Percentiles rank a stretch among this genome's conserved stretches.
Conservation (phyloP, 2,113 vertebrate genomes). For the Rhea americana region DNA sequence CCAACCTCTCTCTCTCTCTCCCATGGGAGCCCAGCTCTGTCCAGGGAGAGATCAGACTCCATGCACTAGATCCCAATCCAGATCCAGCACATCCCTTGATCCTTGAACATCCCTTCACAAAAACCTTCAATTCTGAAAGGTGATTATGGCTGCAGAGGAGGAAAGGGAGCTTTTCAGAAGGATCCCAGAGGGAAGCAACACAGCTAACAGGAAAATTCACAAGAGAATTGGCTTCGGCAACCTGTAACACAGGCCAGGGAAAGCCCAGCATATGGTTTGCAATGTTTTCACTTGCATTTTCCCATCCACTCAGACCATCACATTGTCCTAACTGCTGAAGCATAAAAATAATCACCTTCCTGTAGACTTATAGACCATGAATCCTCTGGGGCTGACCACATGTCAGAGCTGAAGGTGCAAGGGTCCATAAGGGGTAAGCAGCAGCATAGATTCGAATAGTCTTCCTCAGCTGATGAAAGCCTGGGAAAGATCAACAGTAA, state of each 20-base stretch:
- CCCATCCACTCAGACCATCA: not conserved
- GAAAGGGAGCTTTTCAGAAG: not conserved
- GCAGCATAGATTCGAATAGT: not conserved
- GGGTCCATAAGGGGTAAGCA: not conserved
- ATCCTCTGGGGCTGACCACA: too few relatives aligned
- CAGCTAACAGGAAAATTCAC: not conserved
- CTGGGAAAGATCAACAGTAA: not conserved
- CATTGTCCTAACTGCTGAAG: not conserved
- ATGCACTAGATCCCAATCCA: not conserved
- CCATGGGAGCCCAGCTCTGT: rapidly evolving
- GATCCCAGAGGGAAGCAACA: not conserved
- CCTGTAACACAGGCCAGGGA: too few relatives aligned
- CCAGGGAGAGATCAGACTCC: not conserved
- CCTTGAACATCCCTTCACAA: not conserved
- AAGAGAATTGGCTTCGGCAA: not conserved
- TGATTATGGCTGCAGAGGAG: rapidly evolving
- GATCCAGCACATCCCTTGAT: not conserved
- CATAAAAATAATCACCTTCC: not conserved
- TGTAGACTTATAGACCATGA: not conserved
- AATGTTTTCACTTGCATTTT: not conserved
- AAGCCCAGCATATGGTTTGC: not conserved
- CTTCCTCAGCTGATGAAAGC: not conserved
- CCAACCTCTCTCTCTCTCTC: not conserved
- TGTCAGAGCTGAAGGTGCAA: not conserved
- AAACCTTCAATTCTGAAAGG: not conserved